Conservation (phyloP, 2,113 vertebrate species). For the Brachionichthys hirsutus region DNA sequence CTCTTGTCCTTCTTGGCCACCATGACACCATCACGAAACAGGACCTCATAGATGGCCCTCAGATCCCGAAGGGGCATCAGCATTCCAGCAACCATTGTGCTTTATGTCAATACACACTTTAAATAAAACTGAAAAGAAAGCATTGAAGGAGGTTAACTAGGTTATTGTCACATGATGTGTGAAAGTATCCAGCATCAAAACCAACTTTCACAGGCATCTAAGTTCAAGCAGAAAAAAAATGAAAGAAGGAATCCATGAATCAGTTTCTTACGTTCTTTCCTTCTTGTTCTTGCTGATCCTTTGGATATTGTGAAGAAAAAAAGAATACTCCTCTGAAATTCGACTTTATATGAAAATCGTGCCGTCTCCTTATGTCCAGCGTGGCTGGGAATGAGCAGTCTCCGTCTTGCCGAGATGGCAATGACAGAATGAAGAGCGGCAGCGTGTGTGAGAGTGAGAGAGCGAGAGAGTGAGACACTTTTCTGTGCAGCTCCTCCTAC, state of each 20-base stretch:
- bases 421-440: conserved; percentile 80
- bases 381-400: conserved; percentile 74
- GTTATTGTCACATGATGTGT: conserved; percentile 56
- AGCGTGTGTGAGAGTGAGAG: conserved; percentile 59
- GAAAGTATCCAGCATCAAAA: conserved; percentile 64
- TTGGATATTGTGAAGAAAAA: conserved; percentile 54
- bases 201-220: conserved; percentile 72
- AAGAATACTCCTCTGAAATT: conserved; percentile 50
- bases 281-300: conserved; percentile 46
- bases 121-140: conserved; percentile 36
- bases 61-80: conserved; percentile 88
- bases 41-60: conserved; percentile 88
- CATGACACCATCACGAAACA: conserved; percentile 93
- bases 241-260: conserved; percentile 43
- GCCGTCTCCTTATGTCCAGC: conserved; percentile 59
- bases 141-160: conserved; percentile 39
- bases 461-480: conserved; percentile 66
- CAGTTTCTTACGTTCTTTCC: conserved; percentile 50
- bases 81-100: conserved; percentile 94
- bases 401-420: conserved; percentile 73
- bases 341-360: conserved; percentile 46
- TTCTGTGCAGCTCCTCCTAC: conserved; percentile 75
- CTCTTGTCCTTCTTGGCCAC: conserved; percentile 90
- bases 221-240: conserved; percentile 44
- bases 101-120: conserved; percentile 32